Base-by-base conservation (phyloP, 1,140 invertebrate species). In the Ctenoplectra terminalis region DNA sequence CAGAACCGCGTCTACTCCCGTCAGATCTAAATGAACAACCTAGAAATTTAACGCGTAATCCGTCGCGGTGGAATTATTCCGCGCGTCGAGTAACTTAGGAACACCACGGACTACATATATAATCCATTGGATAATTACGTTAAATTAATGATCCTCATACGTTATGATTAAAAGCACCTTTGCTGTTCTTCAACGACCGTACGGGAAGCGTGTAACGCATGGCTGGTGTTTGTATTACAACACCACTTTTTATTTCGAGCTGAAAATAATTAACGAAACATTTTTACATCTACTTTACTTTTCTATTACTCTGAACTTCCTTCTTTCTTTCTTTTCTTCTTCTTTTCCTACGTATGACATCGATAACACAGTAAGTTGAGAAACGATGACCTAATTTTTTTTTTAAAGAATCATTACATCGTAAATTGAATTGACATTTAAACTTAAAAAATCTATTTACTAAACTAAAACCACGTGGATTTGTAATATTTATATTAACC, bases 101-200 rank as follows among this genome's bases (percentile, higher is more conserved):
- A 52, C 29, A 48, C 37, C 63, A 7, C n/a, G n/a, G 20, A 79
- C 26, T 52, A 71, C n/a, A n/a, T n/a, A n/a, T n/a, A n/a, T n/a
- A 63, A 79, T 79, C 50, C 76, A 17, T 34, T n/a, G 17, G 34
- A 72, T 72, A 50, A 72, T 71, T 72, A 61, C 43, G 46, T 77
- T 52, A 54, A 52, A 66, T 76, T 60, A 58, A 77, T 29, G 64
- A 77, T 43, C n/a, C 37, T 26, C 66, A n/a, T 60, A 15, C 43
- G 43, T 71, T 78, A 58, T 61, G 43, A 78, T 78, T 78, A 71
- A 78, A 78, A 46, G 43, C 37, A 2, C 11, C 0, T 17, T 60
- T n/a, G 26, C 9, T 15, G 23, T 4, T 26, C 17, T 31, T 17
- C 50, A 6, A 40, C 26, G 61, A 9, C 9, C 1, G 8, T 8